These are phyloP conservation scores for Sinopyrophorus schimmeli DNA, from an alignment of 2,888 invertebrate species.

Conservation along the genomic window DNA sequence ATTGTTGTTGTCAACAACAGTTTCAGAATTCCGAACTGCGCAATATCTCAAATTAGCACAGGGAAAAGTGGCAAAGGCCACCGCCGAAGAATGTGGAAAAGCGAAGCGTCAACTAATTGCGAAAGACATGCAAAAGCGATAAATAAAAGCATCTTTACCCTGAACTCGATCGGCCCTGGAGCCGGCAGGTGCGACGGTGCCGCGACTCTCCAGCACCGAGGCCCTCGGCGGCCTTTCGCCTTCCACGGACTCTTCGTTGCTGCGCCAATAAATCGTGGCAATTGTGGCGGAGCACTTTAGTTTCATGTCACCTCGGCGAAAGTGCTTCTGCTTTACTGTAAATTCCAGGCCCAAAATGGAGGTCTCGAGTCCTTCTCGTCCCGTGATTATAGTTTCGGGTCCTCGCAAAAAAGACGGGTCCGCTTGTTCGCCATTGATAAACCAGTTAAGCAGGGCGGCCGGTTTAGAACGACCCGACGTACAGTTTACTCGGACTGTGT, in stretches of 20 bases:
- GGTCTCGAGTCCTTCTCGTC: slow-evolving; percentile 73
- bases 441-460: slow-evolving; percentile 82
- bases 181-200: slow-evolving; percentile 62
- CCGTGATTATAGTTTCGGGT: slow-evolving; percentile 60
- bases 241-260: slow-evolving; percentile 86
- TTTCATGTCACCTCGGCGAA: slow-evolving; percentile 83
- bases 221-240: slow-evolving; percentile 74
- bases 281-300: slow-evolving; percentile 88
- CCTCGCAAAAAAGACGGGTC: slow-evolving; percentile 56
- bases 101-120: slow-evolving; percentile 6
- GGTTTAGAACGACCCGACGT: slow-evolving; percentile 82
- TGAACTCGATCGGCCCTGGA: slow-evolving; percentile 78
- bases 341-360: slow-evolving; percentile 79
- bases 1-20: neutral
- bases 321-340: slow-evolving; percentile 78
- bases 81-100: neutral
- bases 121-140: slow-evolving; percentile 7
- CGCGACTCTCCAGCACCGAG: slow-evolving; percentile 76
- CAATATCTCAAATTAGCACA: neutral
- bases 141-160: slow-evolving; percentile 55
- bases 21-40: neutral
- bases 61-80: neutral
- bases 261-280: slow-evolving; percentile 83
- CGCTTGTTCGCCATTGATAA: slow-evolving; percentile 80
- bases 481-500: slow-evolving; percentile 81